These are phyloP conservation scores for Heterohyrax brucei DNA, from an alignment of 2,797 vertebrate species.

Conservation along the genomic window DNA sequence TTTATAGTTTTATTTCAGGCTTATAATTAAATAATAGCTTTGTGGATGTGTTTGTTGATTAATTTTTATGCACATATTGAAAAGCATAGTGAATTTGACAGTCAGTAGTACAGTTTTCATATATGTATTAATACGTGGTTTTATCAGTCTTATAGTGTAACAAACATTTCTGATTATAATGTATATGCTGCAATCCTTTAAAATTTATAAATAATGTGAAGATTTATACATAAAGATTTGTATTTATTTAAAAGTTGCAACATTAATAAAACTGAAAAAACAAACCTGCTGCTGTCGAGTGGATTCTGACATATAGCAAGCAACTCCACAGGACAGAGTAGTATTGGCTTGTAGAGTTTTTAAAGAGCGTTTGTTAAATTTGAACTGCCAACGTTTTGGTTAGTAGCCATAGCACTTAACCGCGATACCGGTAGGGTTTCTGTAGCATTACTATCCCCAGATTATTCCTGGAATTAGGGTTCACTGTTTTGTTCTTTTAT, in stretches of 20 bases:
- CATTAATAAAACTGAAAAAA: slow-evolving; percentile 10
- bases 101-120: slow-evolving; percentile 35
- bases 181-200: slow-evolving; percentile 37
- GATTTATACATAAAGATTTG: neutral
- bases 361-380: no score
- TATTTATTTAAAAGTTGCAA: slow-evolving; percentile 60
- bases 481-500: slow-evolving; percentile 55
- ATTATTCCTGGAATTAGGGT: slow-evolving; percentile 50
- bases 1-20: slow-evolving; percentile 43
- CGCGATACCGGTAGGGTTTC: no score
- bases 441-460: neutral
- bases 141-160: slow-evolving; percentile 32
- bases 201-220: slow-evolving; percentile 46
- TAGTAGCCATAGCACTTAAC: no score
- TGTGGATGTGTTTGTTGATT: slow-evolving; percentile 14
- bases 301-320: no score
- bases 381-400: no score
- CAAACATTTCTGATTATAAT: slow-evolving; percentile 18
- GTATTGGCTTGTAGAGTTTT: no score
- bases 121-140: neutral
- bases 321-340: no score
- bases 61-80: slow-evolving; percentile 8
- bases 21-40: neutral
- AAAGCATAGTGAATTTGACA: slow-evolving; percentile 22
- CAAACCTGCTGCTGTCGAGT: no score